These are phyloP conservation scores for Cynodonichthys magdalenae DNA, from an alignment of 2,797 vertebrate genomes.

Conservation along the genomic window DNA sequence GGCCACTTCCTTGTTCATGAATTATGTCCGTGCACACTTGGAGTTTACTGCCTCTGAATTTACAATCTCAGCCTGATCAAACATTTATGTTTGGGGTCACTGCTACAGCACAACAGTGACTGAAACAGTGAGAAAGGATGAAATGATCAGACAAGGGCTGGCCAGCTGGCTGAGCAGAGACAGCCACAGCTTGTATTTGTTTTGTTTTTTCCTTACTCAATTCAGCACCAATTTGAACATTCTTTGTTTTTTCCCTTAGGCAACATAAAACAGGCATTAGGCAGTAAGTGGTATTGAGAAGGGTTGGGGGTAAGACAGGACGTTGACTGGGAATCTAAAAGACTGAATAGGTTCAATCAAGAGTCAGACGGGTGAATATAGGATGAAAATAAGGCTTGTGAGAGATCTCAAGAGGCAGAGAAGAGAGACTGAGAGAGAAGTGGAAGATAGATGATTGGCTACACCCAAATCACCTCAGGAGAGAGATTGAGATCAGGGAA, in stretches of 20 bases:
- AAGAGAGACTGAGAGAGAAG: constrained; percentile 20
- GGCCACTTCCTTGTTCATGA: constrained; percentile 6
- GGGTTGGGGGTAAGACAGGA: constrained; percentile 13
- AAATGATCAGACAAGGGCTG: constrained; percentile 11
- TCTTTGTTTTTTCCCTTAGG: constrained; percentile 16
- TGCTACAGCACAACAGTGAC: constrained; percentile 27
- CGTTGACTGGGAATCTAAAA: constrained; percentile 51
- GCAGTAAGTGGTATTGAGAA: constrained; percentile 26
- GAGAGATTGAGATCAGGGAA: constrained; percentile 57
- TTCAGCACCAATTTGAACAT: constrained; percentile 37
- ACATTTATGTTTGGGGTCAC: constrained; percentile 24
- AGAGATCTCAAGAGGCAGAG: constrained; percentile 46
- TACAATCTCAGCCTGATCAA: constrained; percentile 34
- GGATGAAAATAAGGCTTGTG: constrained; percentile 34
- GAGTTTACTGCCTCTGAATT: constrained; percentile 29
- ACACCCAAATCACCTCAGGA: constrained; percentile 48
- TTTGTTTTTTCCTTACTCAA: constrained; percentile 25
- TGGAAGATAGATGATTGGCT: constrained; percentile 28
- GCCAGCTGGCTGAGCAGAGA: constrained; percentile 6
- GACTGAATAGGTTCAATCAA: constrained; percentile 36
- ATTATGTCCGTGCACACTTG: constrained; percentile 2
- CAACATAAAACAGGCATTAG: constrained; percentile 32
- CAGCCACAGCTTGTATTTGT: constrained; percentile 7
- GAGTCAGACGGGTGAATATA: constrained; percentile 34
- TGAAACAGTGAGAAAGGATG: constrained; percentile 13